Base-by-base conservation (phyloP, 2,888 invertebrate species). In the Brachypalpus laphriformis region DNA sequence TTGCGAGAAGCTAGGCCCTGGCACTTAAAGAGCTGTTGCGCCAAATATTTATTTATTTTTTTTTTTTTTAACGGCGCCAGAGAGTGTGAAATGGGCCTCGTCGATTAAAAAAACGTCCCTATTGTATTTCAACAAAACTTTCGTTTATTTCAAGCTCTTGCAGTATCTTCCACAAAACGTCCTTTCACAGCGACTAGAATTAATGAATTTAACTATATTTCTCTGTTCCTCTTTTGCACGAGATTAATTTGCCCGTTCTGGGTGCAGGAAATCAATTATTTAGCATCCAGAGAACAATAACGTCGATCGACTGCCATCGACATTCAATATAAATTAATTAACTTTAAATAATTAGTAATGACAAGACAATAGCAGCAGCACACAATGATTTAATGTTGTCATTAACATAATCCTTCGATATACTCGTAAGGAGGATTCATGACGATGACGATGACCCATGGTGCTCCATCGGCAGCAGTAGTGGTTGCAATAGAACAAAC, bases 311-410 rank as follows among this genome's bases (percentile, higher is more conserved):
- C 65, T 83, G 63, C 63, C 63, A 83, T 65, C 68, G 74, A 63
- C 78, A 70, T 74, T 45, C 74, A 65, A 83, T 83, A 78, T 75
- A 83, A 83, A 83, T 83, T 75, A 83, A 68, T 83, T 83, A 78
- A 83, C 63, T 75, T 83, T 65, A 78, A 74, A 75, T 74, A 61
- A 83, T 74, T 78, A 72, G 51, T 37, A 56, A 47, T 56, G 61
- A 68, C 77, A 61, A 77, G 77, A 68, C 78, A 70, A 74, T 78
- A 28, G 72, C 20, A 65, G 63, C 45, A 75, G 57, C 40, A 45
- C 49, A 51, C 63, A 45, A 71, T 85, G 75, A 85, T 75, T 70
- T 75, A 78, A 51, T 76, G 59, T 66, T 66, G 65, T 59, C 71
- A 70, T 85, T 75, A 75, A 57, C 70, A 76, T 76, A 65, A 76